Evolutionary conservation across 2,797 vertebrate species (phyloP), one percentile per base, ranked within the genome.

Genomic region (Parauchenoglanis punctatus): DNA sequence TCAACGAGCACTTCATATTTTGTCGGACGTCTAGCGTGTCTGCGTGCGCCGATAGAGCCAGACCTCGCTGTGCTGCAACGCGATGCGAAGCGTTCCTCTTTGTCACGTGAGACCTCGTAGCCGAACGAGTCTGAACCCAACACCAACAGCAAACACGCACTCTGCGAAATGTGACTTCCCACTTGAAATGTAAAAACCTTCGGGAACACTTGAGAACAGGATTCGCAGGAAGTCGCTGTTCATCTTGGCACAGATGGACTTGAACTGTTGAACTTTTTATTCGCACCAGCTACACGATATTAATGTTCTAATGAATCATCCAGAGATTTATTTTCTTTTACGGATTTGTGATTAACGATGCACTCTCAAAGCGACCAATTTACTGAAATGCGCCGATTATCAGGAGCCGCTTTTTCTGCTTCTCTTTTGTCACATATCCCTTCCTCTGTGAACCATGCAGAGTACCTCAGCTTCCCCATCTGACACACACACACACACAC

Each of bases 251-350:
- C 72, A 46, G 35, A 44, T 72, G 2, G 68, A 44, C 70, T 83
- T 83, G 77, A 90, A 85, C 87, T 88, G 1, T 82, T 87, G 65
- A 84, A 77, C 67, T 59, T 49, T 44, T 7, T 15, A 68, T 49
- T 13, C 46, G 0, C n/a, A 4, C 5, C 3, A 77, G n/a, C 52
- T 4, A 31, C 4, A 31, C 52, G 2, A 31, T 8, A 54, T 77
- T 20, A 56, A 56, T 18, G 1, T 40, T 13, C 77, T 59, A 7
- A 20, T 20, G 28, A 73, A 82, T 76, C 10, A 6, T 73, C 15
- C 0, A 61, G 76, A 70, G n/a, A 65, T 28, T 13, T 49, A 7
- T 28, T 49, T 49, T 49, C 77, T 85, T 86, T 25, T 70, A 20
- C 70, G 17, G 59, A 72, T 86, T 82, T 63, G 5, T 65, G 25